phyloP scores from a whole-genome alignment of 2,113 vertebrate species.

The Istiophorus platypterus region DNA sequence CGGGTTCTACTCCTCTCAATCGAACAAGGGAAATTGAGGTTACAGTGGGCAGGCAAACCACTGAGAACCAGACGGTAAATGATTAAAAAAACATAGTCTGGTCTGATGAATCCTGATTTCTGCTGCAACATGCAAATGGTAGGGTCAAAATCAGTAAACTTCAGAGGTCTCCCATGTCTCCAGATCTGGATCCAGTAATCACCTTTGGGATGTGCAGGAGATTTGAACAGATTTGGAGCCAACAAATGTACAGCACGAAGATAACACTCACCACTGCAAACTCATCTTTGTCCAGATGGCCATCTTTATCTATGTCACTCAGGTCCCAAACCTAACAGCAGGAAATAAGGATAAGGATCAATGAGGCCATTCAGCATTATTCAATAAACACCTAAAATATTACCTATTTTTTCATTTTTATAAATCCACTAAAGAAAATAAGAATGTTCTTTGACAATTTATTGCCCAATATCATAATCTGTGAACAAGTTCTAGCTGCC shows the following conservation, averaged over 20 bases:
- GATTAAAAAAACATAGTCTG: too few relatives aligned
- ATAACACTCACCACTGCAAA: slow-evolving; percentile 93
- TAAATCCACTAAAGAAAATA: not conserved
- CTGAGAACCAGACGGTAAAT: too few relatives aligned
- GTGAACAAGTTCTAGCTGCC: not conserved
- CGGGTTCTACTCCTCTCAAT: too few relatives aligned
- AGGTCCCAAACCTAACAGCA: slow-evolving; percentile 95
- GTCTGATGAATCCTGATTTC: too few relatives aligned
- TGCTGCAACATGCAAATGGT: too few relatives aligned
- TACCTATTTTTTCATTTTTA: not conserved
- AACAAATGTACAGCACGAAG: not conserved
- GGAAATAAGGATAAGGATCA: not conserved
- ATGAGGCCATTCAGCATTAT: not conserved
- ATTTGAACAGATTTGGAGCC: not conserved
- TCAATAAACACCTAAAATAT: not conserved
- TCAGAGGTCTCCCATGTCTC: too few relatives aligned
- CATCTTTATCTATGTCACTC: slow-evolving; percentile 99
- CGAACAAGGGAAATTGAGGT: too few relatives aligned
- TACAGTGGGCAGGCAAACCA: not conserved
- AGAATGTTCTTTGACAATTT: not conserved
- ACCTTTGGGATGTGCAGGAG: not conserved
- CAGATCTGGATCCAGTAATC: too few relatives aligned
- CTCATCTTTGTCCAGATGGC: slow-evolving; percentile 96
- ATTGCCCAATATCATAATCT: not conserved
- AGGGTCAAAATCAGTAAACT: too few relatives aligned